Conservation (phyloP, 2,113 vertebrate species). For the Aramus guarauna region DNA sequence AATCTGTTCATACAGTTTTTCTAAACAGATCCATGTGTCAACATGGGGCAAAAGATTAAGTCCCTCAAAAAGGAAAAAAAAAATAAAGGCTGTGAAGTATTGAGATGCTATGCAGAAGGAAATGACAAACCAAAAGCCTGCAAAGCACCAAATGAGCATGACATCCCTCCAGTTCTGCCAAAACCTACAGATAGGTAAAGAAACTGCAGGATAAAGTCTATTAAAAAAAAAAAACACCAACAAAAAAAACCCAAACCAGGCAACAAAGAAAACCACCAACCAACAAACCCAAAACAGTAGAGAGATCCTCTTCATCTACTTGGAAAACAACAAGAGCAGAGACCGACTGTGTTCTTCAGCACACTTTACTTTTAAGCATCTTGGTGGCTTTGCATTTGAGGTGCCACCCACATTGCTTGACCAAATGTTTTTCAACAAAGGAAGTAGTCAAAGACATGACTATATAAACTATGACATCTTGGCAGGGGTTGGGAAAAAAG, state of each 20-base stretch:
- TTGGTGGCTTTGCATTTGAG: background rate
- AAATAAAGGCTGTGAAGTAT: background rate
- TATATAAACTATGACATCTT: background rate
- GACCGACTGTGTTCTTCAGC: background rate
- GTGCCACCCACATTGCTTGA: background rate
- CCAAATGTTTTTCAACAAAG: background rate
- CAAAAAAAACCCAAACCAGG: too few relatives aligned
- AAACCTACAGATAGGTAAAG: background rate
- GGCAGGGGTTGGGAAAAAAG: background rate
- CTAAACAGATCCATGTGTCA: accelerated
- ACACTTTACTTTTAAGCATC: background rate
- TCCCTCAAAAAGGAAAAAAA: background rate
- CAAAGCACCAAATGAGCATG: background rate
- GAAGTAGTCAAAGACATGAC: background rate
- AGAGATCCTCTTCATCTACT: background rate
- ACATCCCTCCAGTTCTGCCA: background rate
- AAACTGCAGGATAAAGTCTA: background rate
- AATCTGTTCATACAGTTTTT: background rate
- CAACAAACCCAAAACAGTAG: background rate
- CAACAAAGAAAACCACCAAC: too few relatives aligned
- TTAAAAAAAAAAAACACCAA: too few relatives aligned
- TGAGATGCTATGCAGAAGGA: background rate
- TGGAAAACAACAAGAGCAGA: background rate
- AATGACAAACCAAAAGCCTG: background rate
- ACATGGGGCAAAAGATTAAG: background rate